These are phyloP conservation scores for Campopleginae sp. DNA, from an alignment of 2,888 invertebrate genomes.

Conservation along the genomic window DNA sequence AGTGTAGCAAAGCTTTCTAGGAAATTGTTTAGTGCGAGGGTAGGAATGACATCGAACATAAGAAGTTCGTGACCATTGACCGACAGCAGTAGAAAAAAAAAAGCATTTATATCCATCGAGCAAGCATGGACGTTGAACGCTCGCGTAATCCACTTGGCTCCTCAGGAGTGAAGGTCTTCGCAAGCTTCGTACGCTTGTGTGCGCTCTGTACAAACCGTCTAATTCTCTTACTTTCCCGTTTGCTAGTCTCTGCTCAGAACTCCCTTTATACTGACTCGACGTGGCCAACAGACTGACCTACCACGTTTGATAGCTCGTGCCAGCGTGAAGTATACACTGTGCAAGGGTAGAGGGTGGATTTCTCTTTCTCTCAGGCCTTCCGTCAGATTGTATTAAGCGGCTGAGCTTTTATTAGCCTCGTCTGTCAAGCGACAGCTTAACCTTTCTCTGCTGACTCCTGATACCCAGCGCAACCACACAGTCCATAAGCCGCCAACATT, in stretches of 20 bases:
- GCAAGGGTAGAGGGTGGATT: slow-evolving; percentile 41
- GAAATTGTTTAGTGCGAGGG: neutral
- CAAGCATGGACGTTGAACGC: slow-evolving; percentile 20
- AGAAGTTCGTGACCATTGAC: slow-evolving; percentile 69
- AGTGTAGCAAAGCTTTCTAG: slow-evolving; percentile 15
- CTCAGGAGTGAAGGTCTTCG: slow-evolving; percentile 23
- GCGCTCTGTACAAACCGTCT: neutral
- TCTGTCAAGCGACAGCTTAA: slow-evolving; percentile 79
- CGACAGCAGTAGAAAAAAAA: slow-evolving; percentile 64
- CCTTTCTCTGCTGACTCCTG: slow-evolving; percentile 73
- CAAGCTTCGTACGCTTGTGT: neutral
- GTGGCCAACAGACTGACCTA: slow-evolving; percentile 75
- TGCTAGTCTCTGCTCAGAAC: slow-evolving; percentile 15
- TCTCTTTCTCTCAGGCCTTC: slow-evolving; percentile 71
- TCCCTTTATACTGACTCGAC: slow-evolving; percentile 62
- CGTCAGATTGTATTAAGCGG: slow-evolving; percentile 79
- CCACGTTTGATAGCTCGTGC: slow-evolving; percentile 75
- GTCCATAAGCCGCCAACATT: slow-evolving; percentile 13
- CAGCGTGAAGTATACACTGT: slow-evolving; percentile 4
- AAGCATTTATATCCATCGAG: slow-evolving; percentile 63
- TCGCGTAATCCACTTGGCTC: slow-evolving; percentile 78
- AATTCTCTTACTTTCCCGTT: slow-evolving; percentile 29
- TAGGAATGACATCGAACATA: slow-evolving; percentile 44
- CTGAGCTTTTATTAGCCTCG: slow-evolving; percentile 80
- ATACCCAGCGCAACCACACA: slow-evolving; percentile 45